Evolutionary conservation across 2,888 invertebrate genomes (phyloP).

Genomic region (Heteromurus nitidus): DNA sequence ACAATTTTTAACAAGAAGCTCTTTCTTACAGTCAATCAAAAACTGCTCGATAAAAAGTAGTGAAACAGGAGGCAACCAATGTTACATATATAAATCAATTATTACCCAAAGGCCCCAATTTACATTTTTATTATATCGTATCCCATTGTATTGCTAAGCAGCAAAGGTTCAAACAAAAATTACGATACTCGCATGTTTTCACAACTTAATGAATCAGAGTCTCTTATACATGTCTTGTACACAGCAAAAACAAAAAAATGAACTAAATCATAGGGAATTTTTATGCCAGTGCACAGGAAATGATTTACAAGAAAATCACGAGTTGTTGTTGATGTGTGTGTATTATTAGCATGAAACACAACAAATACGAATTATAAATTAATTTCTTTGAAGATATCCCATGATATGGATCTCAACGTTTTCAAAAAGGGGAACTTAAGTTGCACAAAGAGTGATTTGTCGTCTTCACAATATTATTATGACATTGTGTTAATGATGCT

Average conservation of each 20-base stretch:
- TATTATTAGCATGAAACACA: neutral
- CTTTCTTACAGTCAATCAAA: conserved; percentile 34
- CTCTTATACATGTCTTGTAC: conserved; percentile 1
- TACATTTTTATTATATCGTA: neutral
- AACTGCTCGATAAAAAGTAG: neutral
- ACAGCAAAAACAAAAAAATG: neutral
- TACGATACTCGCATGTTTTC: too few relatives aligned
- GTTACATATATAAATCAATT: neutral
- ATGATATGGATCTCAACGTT: conserved; percentile 18
- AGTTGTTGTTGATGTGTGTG: too few relatives aligned
- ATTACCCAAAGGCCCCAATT: conserved; percentile 8
- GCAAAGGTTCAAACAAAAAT: conserved; percentile 7
- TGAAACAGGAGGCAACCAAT: neutral
- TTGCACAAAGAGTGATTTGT: too few relatives aligned
- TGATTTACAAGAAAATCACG: too few relatives aligned
- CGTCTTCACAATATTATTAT: too few relatives aligned
- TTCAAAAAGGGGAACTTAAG: neutral
- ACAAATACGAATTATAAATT: neutral
- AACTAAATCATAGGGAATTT: too few relatives aligned
- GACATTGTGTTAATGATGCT: neutral
- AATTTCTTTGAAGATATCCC: conserved; percentile 9
- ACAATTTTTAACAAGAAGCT: conserved; percentile 22
- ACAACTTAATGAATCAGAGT: neutral
- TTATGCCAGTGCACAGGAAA: too few relatives aligned
- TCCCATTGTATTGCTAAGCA: neutral